Evolutionary conservation across 2,888 invertebrate species (phyloP).

Genomic region (Tipula confusa): DNA sequence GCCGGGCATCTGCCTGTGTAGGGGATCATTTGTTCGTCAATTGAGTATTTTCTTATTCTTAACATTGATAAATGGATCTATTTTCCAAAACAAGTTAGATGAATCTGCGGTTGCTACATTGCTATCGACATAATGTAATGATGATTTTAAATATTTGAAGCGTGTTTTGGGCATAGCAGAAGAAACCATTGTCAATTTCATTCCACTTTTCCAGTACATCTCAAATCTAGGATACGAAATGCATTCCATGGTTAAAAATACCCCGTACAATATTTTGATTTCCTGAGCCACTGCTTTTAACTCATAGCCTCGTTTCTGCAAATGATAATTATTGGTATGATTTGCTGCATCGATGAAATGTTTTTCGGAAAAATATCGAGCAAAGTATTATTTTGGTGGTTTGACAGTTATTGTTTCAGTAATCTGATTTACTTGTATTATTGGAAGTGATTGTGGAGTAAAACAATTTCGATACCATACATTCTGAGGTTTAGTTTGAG

Average conservation of each 20-base stretch:
- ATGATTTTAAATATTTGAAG: background rate
- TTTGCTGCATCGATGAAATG: background rate
- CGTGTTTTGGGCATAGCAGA: too few relatives aligned
- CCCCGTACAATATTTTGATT: background rate
- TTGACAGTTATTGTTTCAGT: too few relatives aligned
- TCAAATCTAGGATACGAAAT: background rate
- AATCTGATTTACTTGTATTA: too few relatives aligned
- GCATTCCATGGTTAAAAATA: background rate
- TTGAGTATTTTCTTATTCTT: slow-evolving; percentile 31
- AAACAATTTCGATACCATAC: too few relatives aligned
- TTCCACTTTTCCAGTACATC: background rate
- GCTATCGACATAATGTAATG: background rate
- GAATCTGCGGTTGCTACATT: background rate
- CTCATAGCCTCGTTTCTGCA: background rate
- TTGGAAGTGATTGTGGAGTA: too few relatives aligned
- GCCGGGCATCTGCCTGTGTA: slow-evolving; percentile 39
- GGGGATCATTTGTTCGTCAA: slow-evolving; percentile 41
- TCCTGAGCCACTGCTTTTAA: background rate
- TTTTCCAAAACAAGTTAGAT: background rate
- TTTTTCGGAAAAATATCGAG: too few relatives aligned
- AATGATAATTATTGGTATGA: background rate
- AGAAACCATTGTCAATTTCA: too few relatives aligned
- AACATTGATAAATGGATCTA: background rate
- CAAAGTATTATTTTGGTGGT: too few relatives aligned
- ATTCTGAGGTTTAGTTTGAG: too few relatives aligned